These are phyloP conservation scores for Galeruca laticollis DNA, from an alignment of 2,888 invertebrate species.

Conservation along the genomic window DNA sequence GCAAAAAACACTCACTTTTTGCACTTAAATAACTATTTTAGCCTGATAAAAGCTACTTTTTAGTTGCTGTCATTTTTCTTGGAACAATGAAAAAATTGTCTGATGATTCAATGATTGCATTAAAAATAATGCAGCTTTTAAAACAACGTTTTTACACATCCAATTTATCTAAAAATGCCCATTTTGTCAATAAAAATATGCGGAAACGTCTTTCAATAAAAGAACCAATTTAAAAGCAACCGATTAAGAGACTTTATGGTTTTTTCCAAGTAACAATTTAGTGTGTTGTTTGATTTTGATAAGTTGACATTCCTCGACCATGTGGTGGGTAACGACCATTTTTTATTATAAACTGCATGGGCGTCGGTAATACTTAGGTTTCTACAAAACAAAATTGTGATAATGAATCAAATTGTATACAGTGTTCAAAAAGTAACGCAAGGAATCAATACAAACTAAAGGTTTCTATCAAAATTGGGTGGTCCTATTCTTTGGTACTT, in stretches of 20 bases:
- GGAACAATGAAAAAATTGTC: no score
- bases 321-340: constrained; percentile 8
- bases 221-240: constrained; percentile 14
- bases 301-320: constrained; percentile 25
- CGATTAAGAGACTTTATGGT: constrained; percentile 26
- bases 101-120: no score
- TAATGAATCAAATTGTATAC: no score
- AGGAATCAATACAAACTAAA: no score
- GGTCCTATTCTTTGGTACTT: no score
- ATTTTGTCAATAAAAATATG: constrained; percentile 13
- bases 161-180: background rate
- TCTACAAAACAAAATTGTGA: background rate
- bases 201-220: constrained; percentile 25
- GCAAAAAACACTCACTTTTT: no score
- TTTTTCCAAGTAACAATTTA: constrained; percentile 28
- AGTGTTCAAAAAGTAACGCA: no score
- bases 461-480: no score
- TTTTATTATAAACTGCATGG: background rate
- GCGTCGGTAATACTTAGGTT: background rate
- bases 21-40: no score
- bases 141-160: background rate
- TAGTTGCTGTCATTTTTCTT: no score
- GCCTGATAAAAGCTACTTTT: no score
- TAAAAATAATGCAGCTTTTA: constrained; percentile 1
- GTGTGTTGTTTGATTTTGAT: constrained; percentile 25